These are phyloP conservation scores for Notothenia rossii DNA, from an alignment of 2,113 vertebrate species.

Conservation along the genomic window DNA sequence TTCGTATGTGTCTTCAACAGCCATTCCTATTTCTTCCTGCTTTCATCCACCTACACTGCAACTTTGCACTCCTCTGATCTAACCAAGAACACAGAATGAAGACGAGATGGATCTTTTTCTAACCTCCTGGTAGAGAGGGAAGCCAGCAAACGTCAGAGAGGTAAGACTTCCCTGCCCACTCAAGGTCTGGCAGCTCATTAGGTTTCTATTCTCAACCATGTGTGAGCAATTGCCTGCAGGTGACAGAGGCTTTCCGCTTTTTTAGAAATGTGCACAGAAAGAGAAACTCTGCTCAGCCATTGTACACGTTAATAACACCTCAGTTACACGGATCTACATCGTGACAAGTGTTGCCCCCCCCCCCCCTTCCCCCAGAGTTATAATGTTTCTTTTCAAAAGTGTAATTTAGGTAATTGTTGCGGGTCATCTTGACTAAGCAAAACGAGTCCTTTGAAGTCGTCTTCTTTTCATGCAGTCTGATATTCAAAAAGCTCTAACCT, in stretches of 20 bases:
- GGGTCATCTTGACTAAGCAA: background rate
- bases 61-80: constrained; percentile 1
- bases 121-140: constrained; percentile 39
- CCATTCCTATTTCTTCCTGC: background rate
- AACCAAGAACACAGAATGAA: constrained; percentile 13
- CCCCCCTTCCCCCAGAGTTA: background rate
- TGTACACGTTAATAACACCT: constrained; percentile 33
- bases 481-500: background rate
- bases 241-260: constrained; percentile 32
- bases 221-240: constrained; percentile 57
- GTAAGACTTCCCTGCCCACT: constrained; percentile 60
- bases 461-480: background rate
- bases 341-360: constrained; percentile 23
- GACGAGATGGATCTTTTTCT: constrained; percentile 15
- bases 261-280: constrained; percentile 32
- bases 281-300: constrained; percentile 12
- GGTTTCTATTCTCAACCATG: constrained; percentile 49
- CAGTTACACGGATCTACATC: background rate
- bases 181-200: constrained; percentile 73
- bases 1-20: background rate
- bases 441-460: background rate
- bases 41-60: constrained; percentile 15
- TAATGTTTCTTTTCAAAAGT: background rate
- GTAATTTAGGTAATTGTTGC: background rate
- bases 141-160: constrained; percentile 44